These are phyloP conservation scores for Neomorphus geoffroyi DNA, from an alignment of 2,797 vertebrate species.

Conservation along the genomic window DNA sequence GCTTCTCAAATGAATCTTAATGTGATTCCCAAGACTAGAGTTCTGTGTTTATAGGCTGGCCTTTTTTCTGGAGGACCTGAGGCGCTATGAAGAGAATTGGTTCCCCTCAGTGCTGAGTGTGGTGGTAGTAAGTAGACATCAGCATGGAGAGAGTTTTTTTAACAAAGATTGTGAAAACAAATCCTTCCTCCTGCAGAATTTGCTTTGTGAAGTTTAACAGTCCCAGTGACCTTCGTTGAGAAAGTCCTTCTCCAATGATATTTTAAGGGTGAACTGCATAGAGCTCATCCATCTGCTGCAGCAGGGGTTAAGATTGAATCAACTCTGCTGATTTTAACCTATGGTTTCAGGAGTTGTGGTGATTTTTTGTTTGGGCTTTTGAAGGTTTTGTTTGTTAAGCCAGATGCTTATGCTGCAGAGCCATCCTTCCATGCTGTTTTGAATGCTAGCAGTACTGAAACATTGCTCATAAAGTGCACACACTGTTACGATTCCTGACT, in stretches of 20 bases:
- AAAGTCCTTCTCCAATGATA: not conserved
- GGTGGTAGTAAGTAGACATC: not conserved
- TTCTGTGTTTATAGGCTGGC: not conserved
- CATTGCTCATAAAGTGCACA: constrained; percentile 7
- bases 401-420: not conserved
- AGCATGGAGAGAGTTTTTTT: not conserved
- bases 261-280: not conserved
- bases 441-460: not conserved
- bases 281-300: not conserved
- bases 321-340: not conserved
- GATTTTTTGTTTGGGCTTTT: not conserved
- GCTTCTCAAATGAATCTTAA: constrained; percentile 1
- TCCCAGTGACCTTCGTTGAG: not conserved
- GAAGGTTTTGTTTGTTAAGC: not conserved
- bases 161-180: not conserved
- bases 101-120: not conserved
- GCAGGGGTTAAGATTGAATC: not conserved
- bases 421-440: constrained; percentile 4
- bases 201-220: not conserved
- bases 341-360: not conserved
- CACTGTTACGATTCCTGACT: constrained; percentile 2
- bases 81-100: not conserved
- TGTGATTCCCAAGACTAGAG: not conserved
- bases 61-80: not conserved
- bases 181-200: not conserved